Conservation (phyloP, 2,113 vertebrate genomes). For the Saccopteryx leptura region DNA sequence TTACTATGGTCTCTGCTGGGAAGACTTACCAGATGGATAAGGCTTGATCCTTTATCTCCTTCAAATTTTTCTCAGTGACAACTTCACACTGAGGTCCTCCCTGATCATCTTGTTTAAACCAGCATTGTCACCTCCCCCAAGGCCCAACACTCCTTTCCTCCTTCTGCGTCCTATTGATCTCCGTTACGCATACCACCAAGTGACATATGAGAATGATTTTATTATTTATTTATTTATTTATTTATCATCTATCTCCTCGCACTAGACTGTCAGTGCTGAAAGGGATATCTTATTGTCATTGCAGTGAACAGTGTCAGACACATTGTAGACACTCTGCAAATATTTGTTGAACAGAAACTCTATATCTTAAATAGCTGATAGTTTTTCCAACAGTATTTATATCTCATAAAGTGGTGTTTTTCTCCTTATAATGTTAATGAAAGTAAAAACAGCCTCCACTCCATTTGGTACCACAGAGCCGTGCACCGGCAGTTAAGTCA, state of each 20-base stretch:
- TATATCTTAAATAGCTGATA: not conserved
- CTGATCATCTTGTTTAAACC: not conserved
- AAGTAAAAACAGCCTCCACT: not conserved
- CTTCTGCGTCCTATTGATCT: not conserved
- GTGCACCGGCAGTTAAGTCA: not conserved
- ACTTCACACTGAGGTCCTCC: not conserved
- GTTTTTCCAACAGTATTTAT: not conserved
- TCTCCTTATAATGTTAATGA: not conserved
- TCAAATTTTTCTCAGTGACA: not conserved
- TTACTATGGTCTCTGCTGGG: not conserved
- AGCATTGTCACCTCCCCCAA: too few relatives aligned
- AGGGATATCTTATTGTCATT: not conserved
- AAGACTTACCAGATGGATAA: not conserved
- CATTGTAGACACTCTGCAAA: not conserved
- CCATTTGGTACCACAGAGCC: not conserved
- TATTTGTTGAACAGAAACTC: not conserved
- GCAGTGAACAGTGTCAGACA: not conserved
- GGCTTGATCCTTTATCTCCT: not conserved
- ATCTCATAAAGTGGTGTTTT: not conserved
- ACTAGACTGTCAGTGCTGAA: not conserved
- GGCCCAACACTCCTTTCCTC: not conserved
- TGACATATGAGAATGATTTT: not conserved
- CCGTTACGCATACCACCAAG: not conserved
- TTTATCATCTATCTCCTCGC: not conserved
- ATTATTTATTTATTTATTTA: not conserved